phyloP scores from a whole-genome alignment of 1,140 invertebrate genomes.

The Nebria ingens region DNA sequence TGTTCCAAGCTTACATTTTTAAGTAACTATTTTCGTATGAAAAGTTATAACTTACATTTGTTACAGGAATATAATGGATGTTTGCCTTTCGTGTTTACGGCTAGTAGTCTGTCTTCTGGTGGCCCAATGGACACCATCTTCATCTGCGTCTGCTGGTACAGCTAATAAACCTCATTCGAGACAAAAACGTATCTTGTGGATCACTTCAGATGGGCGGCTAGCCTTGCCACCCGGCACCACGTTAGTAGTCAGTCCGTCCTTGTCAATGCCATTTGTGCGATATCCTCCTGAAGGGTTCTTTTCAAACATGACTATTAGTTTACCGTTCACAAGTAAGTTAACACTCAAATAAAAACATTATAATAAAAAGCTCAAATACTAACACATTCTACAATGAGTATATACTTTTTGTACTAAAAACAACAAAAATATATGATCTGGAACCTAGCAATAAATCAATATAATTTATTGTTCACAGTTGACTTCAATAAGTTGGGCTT shows the following conservation, averaged over 20 bases:
- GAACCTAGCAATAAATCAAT: too few species aligned
- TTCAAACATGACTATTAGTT: constrained; percentile 72
- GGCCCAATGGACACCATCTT: not conserved
- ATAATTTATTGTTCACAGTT: too few species aligned
- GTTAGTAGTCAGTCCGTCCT: constrained; percentile 66
- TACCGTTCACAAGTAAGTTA: constrained; percentile 82
- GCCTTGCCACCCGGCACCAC: constrained; percentile 71
- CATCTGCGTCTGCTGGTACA: not conserved
- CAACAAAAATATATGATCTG: too few species aligned
- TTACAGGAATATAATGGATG: not conserved
- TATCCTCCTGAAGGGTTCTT: constrained; percentile 75
- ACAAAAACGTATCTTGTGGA: constrained; percentile 70
- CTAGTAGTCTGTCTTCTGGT: not conserved
- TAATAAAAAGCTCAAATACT: too few species aligned
- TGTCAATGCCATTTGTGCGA: constrained; percentile 69
- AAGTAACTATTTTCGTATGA: too few species aligned
- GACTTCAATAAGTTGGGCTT: constrained; percentile 72
- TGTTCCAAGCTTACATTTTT: too few species aligned
- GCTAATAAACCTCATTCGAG: constrained; percentile 45
- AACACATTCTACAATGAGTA: too few species aligned
- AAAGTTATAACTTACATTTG: too few species aligned
- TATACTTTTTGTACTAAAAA: too few species aligned
- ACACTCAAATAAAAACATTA: too few species aligned
- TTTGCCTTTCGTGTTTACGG: not conserved
- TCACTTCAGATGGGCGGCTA: constrained; percentile 68